phyloP scores from a whole-genome alignment of 2,888 invertebrate genomes.

The Andrena bucephala region DNA sequence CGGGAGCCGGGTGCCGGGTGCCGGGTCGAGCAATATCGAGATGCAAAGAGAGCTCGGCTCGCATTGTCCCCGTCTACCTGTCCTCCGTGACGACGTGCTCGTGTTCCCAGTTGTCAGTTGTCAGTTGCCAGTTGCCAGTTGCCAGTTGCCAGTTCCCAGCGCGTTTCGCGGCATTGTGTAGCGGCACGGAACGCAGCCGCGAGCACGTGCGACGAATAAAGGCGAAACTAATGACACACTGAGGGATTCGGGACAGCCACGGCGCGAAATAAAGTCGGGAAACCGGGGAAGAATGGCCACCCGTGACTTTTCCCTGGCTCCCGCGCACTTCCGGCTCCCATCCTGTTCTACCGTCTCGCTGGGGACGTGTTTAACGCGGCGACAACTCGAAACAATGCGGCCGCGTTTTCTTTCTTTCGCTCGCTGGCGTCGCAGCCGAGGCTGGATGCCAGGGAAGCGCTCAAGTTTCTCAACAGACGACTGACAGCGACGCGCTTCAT shows the following conservation, averaged over 20 bases:
- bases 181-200: slow-evolving; percentile 29
- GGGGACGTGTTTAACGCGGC: slow-evolving; percentile 46
- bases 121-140: neutral
- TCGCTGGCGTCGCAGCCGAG: neutral
- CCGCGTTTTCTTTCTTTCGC: neutral
- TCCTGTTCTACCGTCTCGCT: slow-evolving; percentile 19
- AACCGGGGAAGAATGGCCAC: slow-evolving; percentile 37
- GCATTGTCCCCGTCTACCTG: slow-evolving; percentile 32
- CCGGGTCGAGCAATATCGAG: slow-evolving; percentile 31
- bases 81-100: neutral
- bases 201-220: slow-evolving; percentile 63
- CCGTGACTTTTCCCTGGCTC: slow-evolving; percentile 28
- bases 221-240: slow-evolving; percentile 72
- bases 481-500: neutral
- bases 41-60: slow-evolving; percentile 17
- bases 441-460: neutral
- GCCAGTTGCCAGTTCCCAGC: slow-evolving; percentile 13
- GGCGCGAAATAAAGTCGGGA: slow-evolving; percentile 39
- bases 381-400: slow-evolving; percentile 39
- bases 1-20: neutral
- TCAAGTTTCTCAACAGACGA: slow-evolving; percentile 7
- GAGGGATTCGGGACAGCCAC: slow-evolving; percentile 69
- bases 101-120: neutral
- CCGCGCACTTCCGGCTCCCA: neutral
- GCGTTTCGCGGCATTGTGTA: slow-evolving; percentile 16